These are phyloP conservation scores for Tetragonisca angustula DNA, from an alignment of 2,888 invertebrate species.

Conservation along the genomic window DNA sequence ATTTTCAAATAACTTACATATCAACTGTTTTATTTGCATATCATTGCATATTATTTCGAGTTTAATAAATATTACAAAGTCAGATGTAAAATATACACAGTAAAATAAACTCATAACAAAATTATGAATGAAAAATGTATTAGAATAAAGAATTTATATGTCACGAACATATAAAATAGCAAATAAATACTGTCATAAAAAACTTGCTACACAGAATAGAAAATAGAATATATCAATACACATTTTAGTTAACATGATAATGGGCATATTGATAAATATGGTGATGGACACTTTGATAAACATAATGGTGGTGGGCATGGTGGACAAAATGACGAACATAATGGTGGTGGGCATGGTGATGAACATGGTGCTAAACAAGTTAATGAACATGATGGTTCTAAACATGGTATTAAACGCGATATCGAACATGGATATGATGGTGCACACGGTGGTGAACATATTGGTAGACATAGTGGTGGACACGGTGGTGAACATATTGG, in stretches of 20 bases:
- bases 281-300: conserved; percentile 7
- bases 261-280: conserved; percentile 12
- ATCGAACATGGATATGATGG: no score
- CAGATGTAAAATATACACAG: background rate
- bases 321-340: background rate
- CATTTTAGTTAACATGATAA: conserved; percentile 34
- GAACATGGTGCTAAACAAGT: conserved; percentile 1
- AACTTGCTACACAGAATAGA: conserved; percentile 31
- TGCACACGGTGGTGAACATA: no score
- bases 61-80: background rate
- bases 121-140: no score
- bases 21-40: background rate
- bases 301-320: conserved; percentile 5
- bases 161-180: background rate
- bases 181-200: conserved; percentile 15
- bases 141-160: background rate
- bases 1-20: background rate
- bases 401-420: no score
- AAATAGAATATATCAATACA: background rate
- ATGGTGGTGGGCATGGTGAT: conserved; percentile 10
- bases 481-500: background rate
- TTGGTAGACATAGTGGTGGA: no score
- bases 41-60: no score
- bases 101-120: conserved; percentile 4
- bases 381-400: conserved; percentile 61